Evolutionary conservation across 2,797 vertebrate genomes (phyloP).

Genomic region (Dermochelys coriacea): DNA sequence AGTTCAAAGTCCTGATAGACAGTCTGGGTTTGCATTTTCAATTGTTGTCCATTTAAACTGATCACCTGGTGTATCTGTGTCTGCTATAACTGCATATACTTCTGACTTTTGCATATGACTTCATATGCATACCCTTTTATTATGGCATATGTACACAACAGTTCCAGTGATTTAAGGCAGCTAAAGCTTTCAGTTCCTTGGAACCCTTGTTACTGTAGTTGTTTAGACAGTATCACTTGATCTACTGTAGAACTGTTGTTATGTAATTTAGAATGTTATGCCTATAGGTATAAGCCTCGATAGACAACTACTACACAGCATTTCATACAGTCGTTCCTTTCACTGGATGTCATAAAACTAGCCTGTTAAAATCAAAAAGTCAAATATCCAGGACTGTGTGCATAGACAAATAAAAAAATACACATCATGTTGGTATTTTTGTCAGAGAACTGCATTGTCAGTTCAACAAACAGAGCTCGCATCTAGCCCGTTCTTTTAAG

Average conservation of each 20-base stretch:
- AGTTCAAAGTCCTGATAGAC: slow-evolving; percentile 44
- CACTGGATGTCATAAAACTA: background rate
- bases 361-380: background rate
- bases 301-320: background rate
- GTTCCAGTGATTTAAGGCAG: slow-evolving; percentile 69
- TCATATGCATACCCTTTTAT: slow-evolving; percentile 54
- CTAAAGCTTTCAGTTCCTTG: slow-evolving; percentile 54
- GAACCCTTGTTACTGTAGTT: slow-evolving; percentile 29
- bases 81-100: slow-evolving; percentile 70
- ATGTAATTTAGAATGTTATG: background rate
- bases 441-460: background rate
- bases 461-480: background rate
- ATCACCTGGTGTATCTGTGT: slow-evolving; percentile 30
- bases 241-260: background rate
- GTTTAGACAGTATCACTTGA: background rate
- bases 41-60: slow-evolving; percentile 10
- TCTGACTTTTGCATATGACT: no score
- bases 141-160: slow-evolving; percentile 53
- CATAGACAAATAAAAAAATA: background rate
- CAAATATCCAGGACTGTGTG: background rate
- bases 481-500: slow-evolving; percentile 23
- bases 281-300: background rate
- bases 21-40: slow-evolving; percentile 57
- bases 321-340: background rate
- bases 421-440: background rate